Evolutionary conservation across 2,797 vertebrate species (phyloP).

Genomic region (Falco concolor): DNA sequence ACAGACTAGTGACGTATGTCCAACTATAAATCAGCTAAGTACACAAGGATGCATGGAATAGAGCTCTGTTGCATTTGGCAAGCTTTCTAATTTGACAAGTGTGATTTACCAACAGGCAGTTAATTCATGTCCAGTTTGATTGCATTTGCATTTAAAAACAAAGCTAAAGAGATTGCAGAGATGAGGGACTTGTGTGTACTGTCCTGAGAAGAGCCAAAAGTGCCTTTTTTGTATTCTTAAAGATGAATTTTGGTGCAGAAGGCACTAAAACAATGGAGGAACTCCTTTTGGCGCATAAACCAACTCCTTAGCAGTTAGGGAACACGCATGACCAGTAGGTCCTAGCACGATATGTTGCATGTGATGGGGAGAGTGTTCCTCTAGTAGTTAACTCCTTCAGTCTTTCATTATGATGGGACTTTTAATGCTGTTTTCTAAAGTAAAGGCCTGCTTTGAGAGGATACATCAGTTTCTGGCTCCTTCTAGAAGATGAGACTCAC

Average conservation of each 20-base stretch:
- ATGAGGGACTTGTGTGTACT: not conserved
- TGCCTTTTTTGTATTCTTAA: not conserved
- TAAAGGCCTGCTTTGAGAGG: not conserved
- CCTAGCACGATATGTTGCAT: not conserved
- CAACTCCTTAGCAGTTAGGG: not conserved
- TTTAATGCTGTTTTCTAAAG: not conserved
- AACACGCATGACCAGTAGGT: accelerated
- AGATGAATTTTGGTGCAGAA: not conserved
- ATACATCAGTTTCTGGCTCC: not conserved
- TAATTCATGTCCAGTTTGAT: not conserved
- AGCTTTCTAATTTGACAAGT: constrained; percentile 21
- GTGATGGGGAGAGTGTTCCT: not conserved
- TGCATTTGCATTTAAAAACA: not conserved
- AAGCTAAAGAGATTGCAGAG: not conserved
- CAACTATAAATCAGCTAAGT: not conserved
- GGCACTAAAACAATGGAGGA: not conserved
- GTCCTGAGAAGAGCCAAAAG: not conserved
- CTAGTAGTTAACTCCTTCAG: not conserved
- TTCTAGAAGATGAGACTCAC: constrained; percentile 72
- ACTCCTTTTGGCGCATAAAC: not conserved
- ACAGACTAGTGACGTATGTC: not conserved
- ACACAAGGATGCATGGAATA: not conserved
- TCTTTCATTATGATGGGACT: not conserved
- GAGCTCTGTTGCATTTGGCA: not conserved
- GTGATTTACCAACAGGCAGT: not conserved